Percentiles rank a stretch among this genome's conserved stretches.
Evolutionary conservation across 2,888 invertebrate species (phyloP).

Genomic region (Nipponacmea schrenckii): DNA sequence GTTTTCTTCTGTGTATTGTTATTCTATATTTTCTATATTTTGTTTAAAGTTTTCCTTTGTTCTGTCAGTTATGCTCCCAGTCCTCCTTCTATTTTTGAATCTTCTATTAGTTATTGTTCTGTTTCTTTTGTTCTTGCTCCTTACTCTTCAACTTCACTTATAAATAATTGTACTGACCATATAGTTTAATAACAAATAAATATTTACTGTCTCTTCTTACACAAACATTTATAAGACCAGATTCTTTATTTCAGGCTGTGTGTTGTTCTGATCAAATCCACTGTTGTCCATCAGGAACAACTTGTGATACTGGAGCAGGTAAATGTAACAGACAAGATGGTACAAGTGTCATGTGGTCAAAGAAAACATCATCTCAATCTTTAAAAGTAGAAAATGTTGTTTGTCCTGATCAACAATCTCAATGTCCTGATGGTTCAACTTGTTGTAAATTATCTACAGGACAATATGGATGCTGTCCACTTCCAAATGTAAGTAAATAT

Average conservation of each 20-base stretch:
- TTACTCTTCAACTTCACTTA: no score
- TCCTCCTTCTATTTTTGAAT: no score
- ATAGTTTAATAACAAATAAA: no score
- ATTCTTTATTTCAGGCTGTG: constrained; percentile 41
- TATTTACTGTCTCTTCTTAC: no score
- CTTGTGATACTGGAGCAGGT: constrained; percentile 44
- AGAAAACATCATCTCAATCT: constrained; percentile 10
- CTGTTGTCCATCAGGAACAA: constrained; percentile 57
- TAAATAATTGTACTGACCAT: no score
- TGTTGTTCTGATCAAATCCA: constrained; percentile 61
- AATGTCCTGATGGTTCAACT: constrained; percentile 22
- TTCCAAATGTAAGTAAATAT: constrained; percentile 24
- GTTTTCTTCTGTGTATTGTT: no score
- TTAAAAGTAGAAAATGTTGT: constrained; percentile 15
- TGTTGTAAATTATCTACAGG: constrained; percentile 16
- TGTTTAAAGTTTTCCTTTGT: no score
- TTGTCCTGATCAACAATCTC: constrained; percentile 28
- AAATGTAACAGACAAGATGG: constrained; percentile 36
- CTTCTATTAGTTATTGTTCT: no score
- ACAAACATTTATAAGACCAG: no score
- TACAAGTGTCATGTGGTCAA: constrained; percentile 3
- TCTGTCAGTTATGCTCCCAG: no score
- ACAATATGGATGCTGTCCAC: constrained; percentile 30
- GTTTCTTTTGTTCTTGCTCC: no score
- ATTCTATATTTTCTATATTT: no score